Evolutionary conservation across 2,113 vertebrate genomes (phyloP), one percentile per base, ranked within the genome.

Genomic region (Cyprinus carpio): DNA sequence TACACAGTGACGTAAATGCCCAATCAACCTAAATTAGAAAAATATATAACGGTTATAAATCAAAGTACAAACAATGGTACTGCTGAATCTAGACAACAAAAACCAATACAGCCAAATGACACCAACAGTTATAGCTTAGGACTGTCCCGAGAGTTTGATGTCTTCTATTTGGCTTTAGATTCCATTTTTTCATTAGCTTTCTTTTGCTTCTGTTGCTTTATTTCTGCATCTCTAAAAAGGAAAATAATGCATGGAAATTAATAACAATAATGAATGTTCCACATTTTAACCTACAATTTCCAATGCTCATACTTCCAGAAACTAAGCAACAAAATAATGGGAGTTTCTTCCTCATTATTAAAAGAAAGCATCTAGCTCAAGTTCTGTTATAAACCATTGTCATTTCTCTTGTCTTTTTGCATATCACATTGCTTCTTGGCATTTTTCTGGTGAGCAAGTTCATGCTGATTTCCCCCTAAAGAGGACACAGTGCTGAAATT

Each of bases 151-250:
- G n/a, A 27, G 60, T 27, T 46, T 78, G n/a, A 27, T 13, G 62
- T 6, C 67, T 62, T 34, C 9, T 69, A 95, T 91, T 96, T 95
- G 83, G 92, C 89, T 87, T 94, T 94, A 83, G 60, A n/a, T 4
- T 95, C 93, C 86, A 92, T 91, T 90, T 96, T 95, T 91, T 95
- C 93, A 69, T 90, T 90, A 43, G 95, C 95, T 85, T 94, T 93
- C 93, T 96, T 96, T 93, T 96, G 95, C 91, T 96, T 96, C 90
- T 96, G 94, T 90, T 96, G 95, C 95, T 96, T 96, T 89, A 96
- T 96, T 92, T 96, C 94, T 74, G 95, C 96, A 93, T 96, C 95
- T 93, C 95, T 96, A 89, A 75, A 84, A 40, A 40, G 6, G 6
- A 75, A 40, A 90, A 91, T 65, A 91, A 87, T 90, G 86, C 2